A percentile compares a stretch with the other conserved stretches of the same genome.
Evolutionary conservation across 2,888 invertebrate species (phyloP).

Genomic region (Pheosia tremula): DNA sequence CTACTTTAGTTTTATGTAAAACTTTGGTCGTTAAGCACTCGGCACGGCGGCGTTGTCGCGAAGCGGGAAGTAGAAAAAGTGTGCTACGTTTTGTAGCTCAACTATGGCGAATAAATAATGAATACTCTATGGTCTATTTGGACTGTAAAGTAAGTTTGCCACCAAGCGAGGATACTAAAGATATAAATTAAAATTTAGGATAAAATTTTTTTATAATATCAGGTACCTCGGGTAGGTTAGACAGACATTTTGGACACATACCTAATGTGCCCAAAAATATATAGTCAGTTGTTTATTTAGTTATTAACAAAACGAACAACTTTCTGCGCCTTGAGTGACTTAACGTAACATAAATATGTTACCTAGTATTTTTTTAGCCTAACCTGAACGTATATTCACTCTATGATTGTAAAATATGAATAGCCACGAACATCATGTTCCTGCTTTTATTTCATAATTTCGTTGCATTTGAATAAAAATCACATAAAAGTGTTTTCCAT

Average conservation of each 20-base stretch:
- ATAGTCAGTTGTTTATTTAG: too few species aligned
- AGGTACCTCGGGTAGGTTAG: too few species aligned
- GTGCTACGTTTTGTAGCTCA: background rate
- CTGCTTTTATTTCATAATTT: slow-evolving; percentile 46
- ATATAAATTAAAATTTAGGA: too few species aligned
- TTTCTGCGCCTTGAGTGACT: background rate
- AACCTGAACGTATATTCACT: slow-evolving; percentile 49
- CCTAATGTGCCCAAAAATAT: too few species aligned
- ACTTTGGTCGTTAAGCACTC: slow-evolving; percentile 12
- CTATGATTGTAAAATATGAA: slow-evolving; percentile 51
- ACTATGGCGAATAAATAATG: background rate
- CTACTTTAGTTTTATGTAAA: slow-evolving; percentile 23
- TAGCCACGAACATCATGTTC: slow-evolving; percentile 50
- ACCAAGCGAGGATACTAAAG: too few species aligned
- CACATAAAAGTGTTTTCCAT: slow-evolving; percentile 27
- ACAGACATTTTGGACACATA: too few species aligned
- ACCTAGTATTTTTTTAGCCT: slow-evolving; percentile 45
- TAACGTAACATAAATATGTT: slow-evolving; percentile 28
- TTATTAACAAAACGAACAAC: too few species aligned
- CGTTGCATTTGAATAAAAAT: slow-evolving; percentile 43
- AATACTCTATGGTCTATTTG: background rate
- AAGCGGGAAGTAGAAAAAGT: background rate
- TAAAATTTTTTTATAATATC: too few species aligned
- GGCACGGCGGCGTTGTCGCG: background rate
- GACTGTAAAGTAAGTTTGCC: too few species aligned